Conservation (phyloP, 2,113 vertebrate species). For the Albula goreensis region DNA sequence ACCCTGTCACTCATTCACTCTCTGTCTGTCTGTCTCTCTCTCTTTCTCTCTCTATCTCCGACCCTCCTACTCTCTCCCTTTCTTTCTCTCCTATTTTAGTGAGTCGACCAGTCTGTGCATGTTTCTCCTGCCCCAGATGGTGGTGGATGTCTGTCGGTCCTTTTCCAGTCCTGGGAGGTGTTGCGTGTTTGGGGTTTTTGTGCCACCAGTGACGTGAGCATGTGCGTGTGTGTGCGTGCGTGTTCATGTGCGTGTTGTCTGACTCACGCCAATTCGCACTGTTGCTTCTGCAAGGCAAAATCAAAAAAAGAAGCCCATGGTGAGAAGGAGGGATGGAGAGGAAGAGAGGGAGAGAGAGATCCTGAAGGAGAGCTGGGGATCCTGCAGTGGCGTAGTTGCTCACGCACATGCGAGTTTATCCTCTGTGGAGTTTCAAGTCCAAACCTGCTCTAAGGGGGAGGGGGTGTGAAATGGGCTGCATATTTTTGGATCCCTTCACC, state of each 20-base stretch:
- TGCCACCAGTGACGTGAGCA: background rate
- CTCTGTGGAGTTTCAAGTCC: no score
- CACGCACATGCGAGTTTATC: no score
- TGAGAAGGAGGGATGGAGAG: background rate
- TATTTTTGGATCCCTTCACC: background rate
- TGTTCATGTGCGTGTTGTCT: background rate
- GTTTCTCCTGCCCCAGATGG: conserved; percentile 1
- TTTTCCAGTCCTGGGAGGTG: background rate
- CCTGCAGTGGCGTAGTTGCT: no score
- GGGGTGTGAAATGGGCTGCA: background rate
- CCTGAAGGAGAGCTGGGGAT: background rate
- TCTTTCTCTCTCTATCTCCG: background rate
- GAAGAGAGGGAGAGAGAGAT: background rate
- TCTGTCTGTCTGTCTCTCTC: background rate
- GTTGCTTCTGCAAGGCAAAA: background rate
- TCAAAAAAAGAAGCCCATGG: background rate
- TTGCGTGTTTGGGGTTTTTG: background rate
- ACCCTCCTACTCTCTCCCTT: background rate
- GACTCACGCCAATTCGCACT: background rate
- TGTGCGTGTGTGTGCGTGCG: background rate
- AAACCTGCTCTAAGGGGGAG: no score
- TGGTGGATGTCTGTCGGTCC: background rate
- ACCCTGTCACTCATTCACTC: background rate
- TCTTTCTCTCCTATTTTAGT: background rate
- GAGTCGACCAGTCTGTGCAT: background rate